phyloP scores from a whole-genome alignment of 2,797 vertebrate species.

The Esox masquinongy region DNA sequence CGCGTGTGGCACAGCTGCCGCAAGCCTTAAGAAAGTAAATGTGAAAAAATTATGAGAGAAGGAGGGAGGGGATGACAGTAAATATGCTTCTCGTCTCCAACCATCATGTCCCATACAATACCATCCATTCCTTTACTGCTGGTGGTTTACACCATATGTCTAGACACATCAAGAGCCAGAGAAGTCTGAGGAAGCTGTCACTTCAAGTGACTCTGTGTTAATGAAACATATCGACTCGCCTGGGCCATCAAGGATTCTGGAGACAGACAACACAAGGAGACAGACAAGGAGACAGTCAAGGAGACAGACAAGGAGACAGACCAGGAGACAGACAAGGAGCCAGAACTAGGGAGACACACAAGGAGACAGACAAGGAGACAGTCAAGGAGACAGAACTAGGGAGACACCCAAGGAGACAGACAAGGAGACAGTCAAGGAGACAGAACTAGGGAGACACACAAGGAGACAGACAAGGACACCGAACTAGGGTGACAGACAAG shows the following conservation, averaged over 20 bases:
- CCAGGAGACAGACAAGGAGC: background rate
- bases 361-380: background rate
- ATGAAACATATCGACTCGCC: conserved; percentile 58
- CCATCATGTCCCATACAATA: background rate
- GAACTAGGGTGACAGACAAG: background rate
- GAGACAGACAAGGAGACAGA: no score
- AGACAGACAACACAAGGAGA: background rate
- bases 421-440: conserved; percentile 1
- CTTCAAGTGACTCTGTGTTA: conserved; percentile 62
- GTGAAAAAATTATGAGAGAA: background rate
- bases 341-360: no score
- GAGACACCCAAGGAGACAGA: conserved; percentile 24
- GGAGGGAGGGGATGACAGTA: conserved; percentile 27
- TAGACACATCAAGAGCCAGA: conserved; percentile 48
- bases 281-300: no score
- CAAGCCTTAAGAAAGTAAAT: conserved; percentile 44
- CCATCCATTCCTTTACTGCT: conserved; percentile 34
- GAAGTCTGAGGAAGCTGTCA: conserved; percentile 51
- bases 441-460: no score
- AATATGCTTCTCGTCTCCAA: conserved; percentile 38
- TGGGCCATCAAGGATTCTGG: conserved; percentile 35
- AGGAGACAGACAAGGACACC: background rate
- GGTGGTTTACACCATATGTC: conserved; percentile 67
- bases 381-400: background rate
- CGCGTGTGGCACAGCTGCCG: conserved; percentile 72